Percentiles rank a stretch among this genome's conserved stretches.
phyloP scores from a whole-genome alignment of 2,797 vertebrate genomes.

The Acanthopagrus latus region DNA sequence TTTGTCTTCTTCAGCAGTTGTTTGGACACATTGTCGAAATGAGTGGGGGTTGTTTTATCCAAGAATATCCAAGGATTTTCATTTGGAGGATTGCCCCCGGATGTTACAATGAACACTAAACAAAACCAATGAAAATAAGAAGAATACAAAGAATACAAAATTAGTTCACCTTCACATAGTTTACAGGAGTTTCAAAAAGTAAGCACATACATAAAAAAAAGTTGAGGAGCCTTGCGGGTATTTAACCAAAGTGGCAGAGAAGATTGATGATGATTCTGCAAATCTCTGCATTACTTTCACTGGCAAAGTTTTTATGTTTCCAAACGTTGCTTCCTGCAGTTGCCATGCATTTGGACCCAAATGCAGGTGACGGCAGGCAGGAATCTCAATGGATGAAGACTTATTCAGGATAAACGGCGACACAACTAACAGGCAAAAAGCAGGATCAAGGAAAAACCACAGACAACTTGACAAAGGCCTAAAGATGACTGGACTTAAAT shows the following conservation, averaged over 20 bases:
- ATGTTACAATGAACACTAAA: neutral
- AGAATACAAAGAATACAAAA: neutral
- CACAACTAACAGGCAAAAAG: too few species aligned
- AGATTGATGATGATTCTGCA: neutral
- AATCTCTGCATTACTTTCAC: neutral
- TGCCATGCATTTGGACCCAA: too few species aligned
- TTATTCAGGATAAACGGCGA: too few species aligned
- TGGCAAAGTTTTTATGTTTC: neutral
- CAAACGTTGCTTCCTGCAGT: neutral
- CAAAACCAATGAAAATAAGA: neutral
- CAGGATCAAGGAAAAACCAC: too few species aligned
- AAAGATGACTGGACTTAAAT: too few species aligned
- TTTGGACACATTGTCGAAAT: neutral
- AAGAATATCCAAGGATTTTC: neutral
- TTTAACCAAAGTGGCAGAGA: too few species aligned
- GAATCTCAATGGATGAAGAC: too few species aligned
- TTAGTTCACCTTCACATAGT: neutral
- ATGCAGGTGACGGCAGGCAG: too few species aligned
- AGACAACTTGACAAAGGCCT: too few species aligned
- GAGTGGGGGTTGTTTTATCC: neutral
- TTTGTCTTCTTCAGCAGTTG: neutral
- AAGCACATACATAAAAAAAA: neutral
- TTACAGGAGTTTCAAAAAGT: neutral
- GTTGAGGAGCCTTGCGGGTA: neutral
- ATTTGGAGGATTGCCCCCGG: neutral